phyloP scores from a whole-genome alignment of 2,888 invertebrate species.

The Ectemnius continuus region DNA sequence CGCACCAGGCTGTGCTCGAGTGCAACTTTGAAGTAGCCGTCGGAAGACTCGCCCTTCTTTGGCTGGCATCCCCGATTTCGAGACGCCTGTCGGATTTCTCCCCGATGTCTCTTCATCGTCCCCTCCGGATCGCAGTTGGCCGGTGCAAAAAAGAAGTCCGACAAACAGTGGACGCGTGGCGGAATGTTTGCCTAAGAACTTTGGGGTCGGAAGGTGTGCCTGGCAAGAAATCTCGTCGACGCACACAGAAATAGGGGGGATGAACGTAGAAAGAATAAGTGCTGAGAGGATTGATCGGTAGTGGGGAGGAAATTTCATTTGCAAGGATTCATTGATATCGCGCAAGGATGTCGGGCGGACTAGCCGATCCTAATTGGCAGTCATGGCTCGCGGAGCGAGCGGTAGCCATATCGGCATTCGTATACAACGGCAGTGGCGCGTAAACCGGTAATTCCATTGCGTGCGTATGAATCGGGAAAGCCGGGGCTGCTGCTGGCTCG shows the following conservation, averaged over 20 bases:
- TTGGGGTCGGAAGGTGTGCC: background rate
- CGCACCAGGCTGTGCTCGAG: conserved; percentile 62
- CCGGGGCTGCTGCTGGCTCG: conserved; percentile 29
- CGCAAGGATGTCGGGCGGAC: conserved; percentile 12
- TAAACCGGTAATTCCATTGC: conserved; percentile 74
- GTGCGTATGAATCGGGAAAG: conserved; percentile 74
- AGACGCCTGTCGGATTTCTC: conserved; percentile 55
- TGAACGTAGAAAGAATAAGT: background rate
- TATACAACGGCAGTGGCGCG: conserved; percentile 67
- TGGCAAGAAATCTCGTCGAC: background rate
- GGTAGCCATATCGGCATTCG: conserved; percentile 61
- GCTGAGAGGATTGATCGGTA: conserved; percentile 10
- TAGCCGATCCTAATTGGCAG: conserved; percentile 39
- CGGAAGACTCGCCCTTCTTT: conserved; percentile 16
- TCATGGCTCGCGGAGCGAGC: conserved; percentile 32
- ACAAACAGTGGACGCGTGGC: background rate
- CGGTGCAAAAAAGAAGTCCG: too few species aligned
- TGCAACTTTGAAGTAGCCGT: conserved; percentile 71
- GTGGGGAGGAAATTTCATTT: conserved; percentile 36
- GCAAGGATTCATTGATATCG: conserved; percentile 29
- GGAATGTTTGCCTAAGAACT: background rate
- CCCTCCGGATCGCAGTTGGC: background rate
- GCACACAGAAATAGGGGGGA: background rate
- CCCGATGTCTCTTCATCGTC: conserved; percentile 19
- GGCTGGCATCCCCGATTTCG: conserved; percentile 32